Conservation (phyloP, 1,140 invertebrate genomes). For the Camponotus floridanus region DNA sequence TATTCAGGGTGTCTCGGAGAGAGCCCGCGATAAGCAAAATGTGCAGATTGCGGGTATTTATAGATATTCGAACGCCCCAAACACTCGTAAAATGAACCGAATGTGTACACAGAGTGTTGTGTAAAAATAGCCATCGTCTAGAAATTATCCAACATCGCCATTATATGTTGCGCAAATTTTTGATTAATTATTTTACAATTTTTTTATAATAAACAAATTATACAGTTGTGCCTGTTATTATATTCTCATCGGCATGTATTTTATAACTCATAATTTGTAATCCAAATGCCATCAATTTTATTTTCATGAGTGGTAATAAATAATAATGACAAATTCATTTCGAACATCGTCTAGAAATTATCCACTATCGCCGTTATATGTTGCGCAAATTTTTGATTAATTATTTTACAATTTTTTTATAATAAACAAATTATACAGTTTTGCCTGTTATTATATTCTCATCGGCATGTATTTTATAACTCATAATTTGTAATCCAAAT, state of each 20-base stretch:
- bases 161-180: neutral
- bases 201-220: neutral
- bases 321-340: too few relatives aligned
- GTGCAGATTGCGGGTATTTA: conserved; percentile 4
- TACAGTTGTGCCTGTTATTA: neutral
- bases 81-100: neutral
- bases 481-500: neutral
- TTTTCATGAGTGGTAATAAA: too few relatives aligned
- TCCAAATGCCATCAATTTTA: neutral
- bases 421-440: neutral
- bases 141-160: neutral
- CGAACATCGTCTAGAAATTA: neutral
- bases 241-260: neutral
- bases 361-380: neutral
- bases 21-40: conserved; percentile 13
- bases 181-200: neutral
- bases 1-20: conserved; percentile 4
- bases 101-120: neutral
- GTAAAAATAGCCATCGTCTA: neutral
- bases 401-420: neutral
- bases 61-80: neutral
- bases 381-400: neutral
- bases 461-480: neutral
- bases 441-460: neutral
- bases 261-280: too few relatives aligned